Evolutionary conservation across 2,113 vertebrate genomes (phyloP), one percentile per base, ranked within the genome.

Genomic region (Aldabrachelys gigantea): DNA sequence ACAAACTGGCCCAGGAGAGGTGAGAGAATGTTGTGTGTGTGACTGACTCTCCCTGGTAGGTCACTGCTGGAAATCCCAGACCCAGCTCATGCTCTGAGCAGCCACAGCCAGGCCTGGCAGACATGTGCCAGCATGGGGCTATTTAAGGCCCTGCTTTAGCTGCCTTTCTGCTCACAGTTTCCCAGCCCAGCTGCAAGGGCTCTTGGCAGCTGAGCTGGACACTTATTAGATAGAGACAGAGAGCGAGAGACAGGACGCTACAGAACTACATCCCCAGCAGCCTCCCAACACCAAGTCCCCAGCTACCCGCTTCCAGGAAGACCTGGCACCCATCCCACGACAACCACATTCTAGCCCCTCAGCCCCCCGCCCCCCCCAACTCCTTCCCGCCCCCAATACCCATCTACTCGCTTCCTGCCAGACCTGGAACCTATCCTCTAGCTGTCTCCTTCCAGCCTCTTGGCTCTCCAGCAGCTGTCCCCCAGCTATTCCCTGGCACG

Each of bases 401-500:
- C 83, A 35, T 25, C 47, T 69, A 25, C 11, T 24, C 8, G 5
- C 35, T 16, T 50, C 44, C 54, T 49, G 16, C 5, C 2, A 4
- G 62, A 4, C n/a, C 57, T 29, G 82, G 11, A 3, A 82, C 78
- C 35, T 22, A 75, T 10, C 53, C 2, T 1, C 17, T 62, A 35
- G 50, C 4, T 16, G 54, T 1, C 0, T 44, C 17, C 35, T 82
- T 49, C 17, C 21, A 69, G 14, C 62, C 35, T 19, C 8, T 72
- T 38, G 2, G 10, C 0, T 89, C 17, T 65, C 38, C 82, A 85
- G 82, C 41, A 31, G 14, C 29, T 90, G 27, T 27, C 80, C 2
- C 10, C 56, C 29, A 10, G 13, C 1, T 0, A 6, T 27, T 17
- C 69, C 38, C 49, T 91, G 57, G 44, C n/a, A 35, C 1, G 3